These are phyloP conservation scores for Andrena hattorfiana DNA, from an alignment of 2,888 invertebrate species.

Conservation along the genomic window DNA sequence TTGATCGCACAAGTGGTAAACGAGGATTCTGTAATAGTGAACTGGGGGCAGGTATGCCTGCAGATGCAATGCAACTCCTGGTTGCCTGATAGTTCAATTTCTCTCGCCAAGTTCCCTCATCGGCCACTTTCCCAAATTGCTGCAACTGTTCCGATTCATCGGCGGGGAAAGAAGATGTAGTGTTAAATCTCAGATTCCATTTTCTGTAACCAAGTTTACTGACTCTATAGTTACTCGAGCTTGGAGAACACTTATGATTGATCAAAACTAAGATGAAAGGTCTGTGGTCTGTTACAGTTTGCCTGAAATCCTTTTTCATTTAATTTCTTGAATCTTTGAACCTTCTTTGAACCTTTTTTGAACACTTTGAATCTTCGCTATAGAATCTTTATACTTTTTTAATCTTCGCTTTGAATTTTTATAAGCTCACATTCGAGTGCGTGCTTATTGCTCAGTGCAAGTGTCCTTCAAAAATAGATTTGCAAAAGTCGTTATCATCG, in stretches of 20 bases:
- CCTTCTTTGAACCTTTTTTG: not conserved
- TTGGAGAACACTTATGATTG: too few species aligned
- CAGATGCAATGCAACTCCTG: not conserved
- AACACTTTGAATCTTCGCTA: not conserved
- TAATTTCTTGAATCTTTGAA: not conserved
- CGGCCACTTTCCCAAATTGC: too few species aligned
- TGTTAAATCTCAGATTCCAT: too few species aligned
- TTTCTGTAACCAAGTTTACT: too few species aligned
- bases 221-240: too few species aligned
- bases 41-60: not conserved
- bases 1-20: constrained; percentile 15
- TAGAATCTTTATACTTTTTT: not conserved
- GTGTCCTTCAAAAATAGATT: not conserved
- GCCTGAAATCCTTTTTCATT: too few species aligned
- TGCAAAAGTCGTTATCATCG: not conserved
- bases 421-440: not conserved
- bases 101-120: not conserved
- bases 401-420: not conserved
- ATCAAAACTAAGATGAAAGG: too few species aligned
- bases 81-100: not conserved
- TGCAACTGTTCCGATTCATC: too few species aligned
- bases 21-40: not conserved
- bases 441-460: not conserved
- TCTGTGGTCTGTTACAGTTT: too few species aligned
- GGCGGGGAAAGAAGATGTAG: too few species aligned